Evolutionary conservation across 2,113 vertebrate genomes (phyloP), one percentile per base, ranked within the genome.

Genomic region (Vulpes vulpes): DNA sequence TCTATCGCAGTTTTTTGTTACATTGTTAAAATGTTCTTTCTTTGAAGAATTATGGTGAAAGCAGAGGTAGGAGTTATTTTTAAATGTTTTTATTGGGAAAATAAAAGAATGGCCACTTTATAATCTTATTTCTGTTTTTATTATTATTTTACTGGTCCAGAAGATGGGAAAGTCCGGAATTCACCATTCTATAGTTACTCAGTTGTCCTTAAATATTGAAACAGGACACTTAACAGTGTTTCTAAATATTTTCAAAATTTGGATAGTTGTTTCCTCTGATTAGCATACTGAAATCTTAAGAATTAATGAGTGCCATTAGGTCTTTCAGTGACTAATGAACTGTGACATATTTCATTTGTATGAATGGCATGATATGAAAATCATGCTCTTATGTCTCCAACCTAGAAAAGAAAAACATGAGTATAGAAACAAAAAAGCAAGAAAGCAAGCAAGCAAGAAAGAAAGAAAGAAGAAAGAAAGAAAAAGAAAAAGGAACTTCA

Each of bases 141-240:
- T 67, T 85, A 16, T 83, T 71, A 91, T 89, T 95, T 49, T 73
- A 74, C 22, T 82, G 14, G 2, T 53, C 2, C 27, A 25, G 1
- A 22, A 85, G n/a, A 74, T 87, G 5, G 11, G 86, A 87, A 92
- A 11, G 1, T 76, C 38, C 80, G n/a, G 5, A 81, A 80, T 53
- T 92, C 17, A 25, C 53, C 55, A 62, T 74, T 76, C 17, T 71
- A 20, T 3, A 76, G 25, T 88, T 76, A 17, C 8, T 89, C 15
- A 17, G 3, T 10, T 15, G 57, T 14, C 35, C 93, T 95, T 88
- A 67, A 84, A 32, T 85, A 83, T 43, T 97, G 19, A 95, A 95
- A 80, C 5, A 81, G 30, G 38, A 25, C 32, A 78, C 17, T 22
- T 4, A 43, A 59, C 25, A 7, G 25, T 76, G 7, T 64, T 67